Evolutionary conservation across 2,888 invertebrate genomes (phyloP).

Genomic region (Boloria selene): DNA sequence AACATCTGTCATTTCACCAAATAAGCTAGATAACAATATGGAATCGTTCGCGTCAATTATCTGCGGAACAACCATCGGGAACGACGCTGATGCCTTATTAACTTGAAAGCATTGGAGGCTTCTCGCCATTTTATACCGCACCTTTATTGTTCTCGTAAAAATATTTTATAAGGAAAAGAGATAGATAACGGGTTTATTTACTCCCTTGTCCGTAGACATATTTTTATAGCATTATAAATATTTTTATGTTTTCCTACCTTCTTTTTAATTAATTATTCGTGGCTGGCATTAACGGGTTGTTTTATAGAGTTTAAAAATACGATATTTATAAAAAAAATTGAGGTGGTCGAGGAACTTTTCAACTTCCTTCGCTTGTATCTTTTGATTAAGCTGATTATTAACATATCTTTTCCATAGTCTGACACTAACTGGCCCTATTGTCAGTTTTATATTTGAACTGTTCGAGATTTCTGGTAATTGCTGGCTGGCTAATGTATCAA

Average conservation of each 20-base stretch:
- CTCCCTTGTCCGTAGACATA: neutral
- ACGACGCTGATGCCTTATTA: conserved; percentile 16
- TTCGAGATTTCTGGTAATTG: too few species aligned
- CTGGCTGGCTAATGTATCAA: too few species aligned
- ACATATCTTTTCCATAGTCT: too few species aligned
- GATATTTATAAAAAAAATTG: too few species aligned
- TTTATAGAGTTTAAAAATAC: too few species aligned
- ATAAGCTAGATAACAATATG: neutral
- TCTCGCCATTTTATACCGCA: conserved; percentile 25
- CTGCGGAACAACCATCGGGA: conserved; percentile 10
- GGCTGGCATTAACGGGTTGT: conserved; percentile 2
- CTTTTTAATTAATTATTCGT: neutral
- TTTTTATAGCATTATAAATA: neutral
- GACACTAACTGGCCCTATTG: too few species aligned
- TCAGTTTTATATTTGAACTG: too few species aligned
- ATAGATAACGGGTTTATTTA: conserved; percentile 13
- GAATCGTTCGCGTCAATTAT: conserved; percentile 21
- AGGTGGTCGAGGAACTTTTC: too few species aligned
- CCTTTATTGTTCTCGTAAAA: conserved; percentile 29
- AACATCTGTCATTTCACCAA: conserved; percentile 26
- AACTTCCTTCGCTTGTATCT: too few species aligned
- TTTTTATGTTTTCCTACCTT: neutral
- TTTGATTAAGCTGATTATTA: too few species aligned
- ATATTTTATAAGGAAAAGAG: conserved; percentile 11
- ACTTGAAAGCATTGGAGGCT: conserved; percentile 28